Conservation (phyloP, 2,888 invertebrate species). For the Polymixis flavicincta region DNA sequence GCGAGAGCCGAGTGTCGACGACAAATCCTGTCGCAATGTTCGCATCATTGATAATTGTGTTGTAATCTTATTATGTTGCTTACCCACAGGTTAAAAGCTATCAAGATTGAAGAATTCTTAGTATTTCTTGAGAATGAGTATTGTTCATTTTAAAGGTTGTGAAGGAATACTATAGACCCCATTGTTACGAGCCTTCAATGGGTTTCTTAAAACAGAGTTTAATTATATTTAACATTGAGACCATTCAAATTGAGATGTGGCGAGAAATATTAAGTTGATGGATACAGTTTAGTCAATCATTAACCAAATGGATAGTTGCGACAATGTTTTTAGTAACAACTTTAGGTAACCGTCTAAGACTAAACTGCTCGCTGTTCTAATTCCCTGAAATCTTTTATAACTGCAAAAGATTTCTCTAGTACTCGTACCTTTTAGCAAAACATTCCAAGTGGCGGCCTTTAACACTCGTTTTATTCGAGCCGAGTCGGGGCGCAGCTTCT, state of each 20-base stretch:
- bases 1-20: conserved; percentile 57
- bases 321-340: background rate
- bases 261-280: conserved; percentile 10
- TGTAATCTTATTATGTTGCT: conserved; percentile 85
- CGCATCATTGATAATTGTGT: conserved; percentile 86
- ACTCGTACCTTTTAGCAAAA: conserved; percentile 74
- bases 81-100: conserved; percentile 81
- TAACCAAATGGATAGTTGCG: background rate
- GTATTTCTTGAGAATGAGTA: conserved; percentile 74
- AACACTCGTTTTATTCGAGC: conserved; percentile 77
- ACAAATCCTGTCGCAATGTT: conserved; percentile 74
- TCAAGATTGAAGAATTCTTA: conserved; percentile 78
- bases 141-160: conserved; percentile 76
- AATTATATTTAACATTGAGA: conserved; percentile 28
- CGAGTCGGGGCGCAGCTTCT: conserved; percentile 71
- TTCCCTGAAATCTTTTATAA: conserved; percentile 52
- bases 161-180: conserved; percentile 63
- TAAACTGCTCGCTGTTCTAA: conserved; percentile 43
- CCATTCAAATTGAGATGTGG: conserved; percentile 35
- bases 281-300: background rate
- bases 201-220: conserved; percentile 47
- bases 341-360: conserved; percentile 5
- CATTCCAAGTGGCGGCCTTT: conserved; percentile 72
- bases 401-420: conserved; percentile 67
- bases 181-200: conserved; percentile 66